Evolutionary conservation across 2,797 vertebrate genomes (phyloP).

Genomic region (Masticophis lateralis): DNA sequence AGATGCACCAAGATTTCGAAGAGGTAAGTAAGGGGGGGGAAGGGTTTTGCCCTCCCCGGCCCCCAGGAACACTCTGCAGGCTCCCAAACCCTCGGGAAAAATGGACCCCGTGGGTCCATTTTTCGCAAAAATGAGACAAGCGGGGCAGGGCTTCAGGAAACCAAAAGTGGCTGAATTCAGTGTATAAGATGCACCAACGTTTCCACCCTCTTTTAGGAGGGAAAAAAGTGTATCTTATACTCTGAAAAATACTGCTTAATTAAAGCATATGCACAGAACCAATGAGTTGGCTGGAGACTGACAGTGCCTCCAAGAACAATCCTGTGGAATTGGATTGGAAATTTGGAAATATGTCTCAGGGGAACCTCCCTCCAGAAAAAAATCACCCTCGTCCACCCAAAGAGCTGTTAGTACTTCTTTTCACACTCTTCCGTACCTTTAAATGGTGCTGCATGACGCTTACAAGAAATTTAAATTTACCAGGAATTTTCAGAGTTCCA

Average conservation of each 20-base stretch:
- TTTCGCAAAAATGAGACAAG: no score
- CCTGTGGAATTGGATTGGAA: background rate
- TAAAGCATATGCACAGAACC: background rate
- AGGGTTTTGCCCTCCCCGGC: no score
- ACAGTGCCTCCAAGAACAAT: background rate
- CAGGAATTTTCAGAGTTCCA: background rate
- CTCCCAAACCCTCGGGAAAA: no score
- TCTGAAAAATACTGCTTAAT: background rate
- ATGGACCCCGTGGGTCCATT: no score
- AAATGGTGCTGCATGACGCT: background rate
- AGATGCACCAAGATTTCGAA: no score
- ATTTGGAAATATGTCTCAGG: background rate
- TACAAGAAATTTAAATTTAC: background rate
- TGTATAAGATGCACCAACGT: no score
- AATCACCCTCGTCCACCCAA: background rate
- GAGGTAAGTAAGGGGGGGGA: no score
- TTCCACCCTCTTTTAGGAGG: no score
- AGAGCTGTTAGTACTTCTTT: background rate
- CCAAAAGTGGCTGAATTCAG: no score
- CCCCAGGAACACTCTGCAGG: no score
- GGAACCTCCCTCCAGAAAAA: background rate
- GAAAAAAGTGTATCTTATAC: no score
- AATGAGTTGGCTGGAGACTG: background rate
- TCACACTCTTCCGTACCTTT: background rate
- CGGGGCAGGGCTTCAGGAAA: no score